Base-by-base conservation (phyloP, 2,797 vertebrate genomes). In the Manis javanica region DNA sequence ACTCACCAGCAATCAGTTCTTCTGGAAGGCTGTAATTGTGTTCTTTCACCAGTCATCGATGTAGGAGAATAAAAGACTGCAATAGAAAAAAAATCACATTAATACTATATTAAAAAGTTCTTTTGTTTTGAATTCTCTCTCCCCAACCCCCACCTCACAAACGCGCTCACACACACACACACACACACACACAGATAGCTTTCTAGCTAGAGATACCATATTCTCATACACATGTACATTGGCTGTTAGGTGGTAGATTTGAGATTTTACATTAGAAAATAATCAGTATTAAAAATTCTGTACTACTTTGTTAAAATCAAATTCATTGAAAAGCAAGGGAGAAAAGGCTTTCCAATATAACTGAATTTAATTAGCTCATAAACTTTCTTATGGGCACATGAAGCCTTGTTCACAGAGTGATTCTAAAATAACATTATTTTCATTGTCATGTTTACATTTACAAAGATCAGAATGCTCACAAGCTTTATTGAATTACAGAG, bases 261-360 rank as follows among this genome's bases (percentile, higher is more conserved):
- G 31, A 89, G 68, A 53, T 57, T 92, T 90, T 90, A n/a, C 51
- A 82, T 88, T 97, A 92, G 79, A 84, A 96, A 95, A 75, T 16
- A 74, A 71, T 74, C 46, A 75, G 55, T 90, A 74, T 82, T 92
- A 78, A 90, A 85, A 5, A 81, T 87, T 71, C 88, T 94, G 7
- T 87, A 92, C 82, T 77, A 66, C 9, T 16, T 37, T 81, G 4
- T 85, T 90, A 87, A 87, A 81, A 82, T 94, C 31, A 83, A 94
- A 78, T 83, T 34, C 23, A 71, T 64, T 88, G 63, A 57, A 97
- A 94, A 92, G 13, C 51, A n/a, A 88, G 12, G 15, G 51, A 94
- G 68, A 94, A 59, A 87, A 83, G n/a, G 0, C 13, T 82, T 91
- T 96, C 59, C 69, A 91, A 51, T 72, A 29, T 64, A 86, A 85